These are phyloP conservation scores for Ceuthmochares aereus DNA, from an alignment of 2,113 vertebrate genomes.

Conservation along the genomic window DNA sequence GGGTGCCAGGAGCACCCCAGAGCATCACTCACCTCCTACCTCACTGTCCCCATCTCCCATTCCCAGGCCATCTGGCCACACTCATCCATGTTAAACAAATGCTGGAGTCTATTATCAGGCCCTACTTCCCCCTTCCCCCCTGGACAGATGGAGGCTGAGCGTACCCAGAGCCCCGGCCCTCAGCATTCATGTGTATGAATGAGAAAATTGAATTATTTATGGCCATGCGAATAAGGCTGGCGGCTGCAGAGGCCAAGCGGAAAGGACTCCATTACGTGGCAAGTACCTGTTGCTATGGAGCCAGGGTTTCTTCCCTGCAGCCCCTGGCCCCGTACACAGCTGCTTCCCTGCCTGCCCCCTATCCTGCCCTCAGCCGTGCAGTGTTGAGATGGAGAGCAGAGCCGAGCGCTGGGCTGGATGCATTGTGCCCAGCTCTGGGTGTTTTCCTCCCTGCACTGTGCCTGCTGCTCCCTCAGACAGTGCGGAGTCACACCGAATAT, in stretches of 20 bases:
- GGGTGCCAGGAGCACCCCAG: background rate
- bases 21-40: background rate
- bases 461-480: background rate
- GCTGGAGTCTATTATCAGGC: constrained; percentile 67
- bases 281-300: constrained; percentile 75
- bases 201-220: constrained; percentile 79
- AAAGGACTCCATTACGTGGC: constrained; percentile 73
- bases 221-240: constrained; percentile 67
- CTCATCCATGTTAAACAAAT: constrained; percentile 74
- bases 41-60: background rate
- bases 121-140: constrained; percentile 33
- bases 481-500: background rate
- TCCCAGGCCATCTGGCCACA: constrained; percentile 68
- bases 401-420: fast-evolving
- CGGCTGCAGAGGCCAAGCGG: constrained; percentile 48
- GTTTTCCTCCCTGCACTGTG: background rate
- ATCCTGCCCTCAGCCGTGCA: background rate
- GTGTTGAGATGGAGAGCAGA: background rate
- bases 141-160: constrained; percentile 71
- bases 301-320: background rate
- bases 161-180: constrained; percentile 4
- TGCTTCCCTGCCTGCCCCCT: background rate
- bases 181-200: constrained; percentile 76
- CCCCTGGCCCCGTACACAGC: background rate
- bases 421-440: fast-evolving